Conservation (phyloP, 2,797 vertebrate genomes). For the Pseudochirops corinnae region DNA sequence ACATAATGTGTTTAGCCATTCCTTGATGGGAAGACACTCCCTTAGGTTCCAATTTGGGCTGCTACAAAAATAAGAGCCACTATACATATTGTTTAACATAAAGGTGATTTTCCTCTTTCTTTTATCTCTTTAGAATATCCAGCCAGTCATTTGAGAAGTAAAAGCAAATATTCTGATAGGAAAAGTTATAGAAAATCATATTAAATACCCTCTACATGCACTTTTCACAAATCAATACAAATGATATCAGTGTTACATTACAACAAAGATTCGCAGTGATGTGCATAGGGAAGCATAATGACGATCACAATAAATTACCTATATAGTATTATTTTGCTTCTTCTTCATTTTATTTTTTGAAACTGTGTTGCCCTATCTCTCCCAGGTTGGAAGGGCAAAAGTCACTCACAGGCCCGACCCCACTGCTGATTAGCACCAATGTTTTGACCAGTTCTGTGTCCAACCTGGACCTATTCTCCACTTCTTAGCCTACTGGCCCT, state of each 20-base stretch:
- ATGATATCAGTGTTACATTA: neutral
- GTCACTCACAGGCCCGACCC: neutral
- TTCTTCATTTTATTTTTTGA: neutral
- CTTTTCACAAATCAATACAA: neutral
- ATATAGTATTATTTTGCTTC: neutral
- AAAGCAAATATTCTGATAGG: neutral
- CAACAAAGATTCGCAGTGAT: neutral
- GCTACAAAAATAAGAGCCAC: neutral
- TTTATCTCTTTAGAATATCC: neutral
- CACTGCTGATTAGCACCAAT: neutral
- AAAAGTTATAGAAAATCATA: neutral
- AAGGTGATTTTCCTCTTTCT: neutral
- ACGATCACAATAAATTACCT: neutral
- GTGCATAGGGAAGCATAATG: neutral
- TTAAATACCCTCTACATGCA: neutral
- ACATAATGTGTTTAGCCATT: neutral
- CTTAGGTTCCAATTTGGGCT: neutral
- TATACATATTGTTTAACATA: neutral
- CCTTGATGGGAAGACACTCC: neutral
- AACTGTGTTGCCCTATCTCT: neutral
- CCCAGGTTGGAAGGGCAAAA: neutral
- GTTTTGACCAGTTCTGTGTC: neutral
- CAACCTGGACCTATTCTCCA: neutral
- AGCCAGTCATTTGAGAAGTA: neutral
- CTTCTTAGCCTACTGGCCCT: neutral